Conservation (phyloP, 2,797 vertebrate species). For the Botia kubotai region DNA sequence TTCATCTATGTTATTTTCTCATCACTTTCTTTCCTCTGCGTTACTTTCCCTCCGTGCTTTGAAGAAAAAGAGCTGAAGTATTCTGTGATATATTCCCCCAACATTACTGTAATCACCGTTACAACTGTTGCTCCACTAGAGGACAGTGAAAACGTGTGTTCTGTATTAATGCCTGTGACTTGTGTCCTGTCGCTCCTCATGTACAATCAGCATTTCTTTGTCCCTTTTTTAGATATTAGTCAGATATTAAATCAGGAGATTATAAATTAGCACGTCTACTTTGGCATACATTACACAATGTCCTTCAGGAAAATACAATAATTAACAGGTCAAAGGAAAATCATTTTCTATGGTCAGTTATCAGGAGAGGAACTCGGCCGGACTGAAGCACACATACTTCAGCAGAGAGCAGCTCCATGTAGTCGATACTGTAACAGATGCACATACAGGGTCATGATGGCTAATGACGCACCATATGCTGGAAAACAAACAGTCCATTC, state of each 20-base stretch:
- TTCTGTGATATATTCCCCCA: neutral
- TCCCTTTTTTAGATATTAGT: neutral
- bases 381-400: neutral
- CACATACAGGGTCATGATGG: conserved; percentile 13
- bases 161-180: no score
- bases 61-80: neutral
- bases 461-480: conserved; percentile 38
- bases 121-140: neutral
- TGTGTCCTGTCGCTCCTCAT: no score
- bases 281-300: conserved; percentile 14
- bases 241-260: conserved; percentile 26
- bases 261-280: conserved; percentile 16
- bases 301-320: conserved; percentile 21
- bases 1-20: neutral
- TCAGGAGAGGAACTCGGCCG: neutral
- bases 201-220: neutral
- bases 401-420: neutral
- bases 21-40: neutral
- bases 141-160: neutral
- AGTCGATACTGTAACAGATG: neutral
- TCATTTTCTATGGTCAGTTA: neutral
- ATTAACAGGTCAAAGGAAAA: conserved; percentile 31
- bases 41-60: neutral
- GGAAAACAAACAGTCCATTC: conserved; percentile 55
- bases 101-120: neutral